Evolutionary conservation across 30 jellyfish, hydroid and myxozoan species (phyloP), one percentile per base, ranked within the genome.

Genomic region (Aurelia sp.): DNA sequence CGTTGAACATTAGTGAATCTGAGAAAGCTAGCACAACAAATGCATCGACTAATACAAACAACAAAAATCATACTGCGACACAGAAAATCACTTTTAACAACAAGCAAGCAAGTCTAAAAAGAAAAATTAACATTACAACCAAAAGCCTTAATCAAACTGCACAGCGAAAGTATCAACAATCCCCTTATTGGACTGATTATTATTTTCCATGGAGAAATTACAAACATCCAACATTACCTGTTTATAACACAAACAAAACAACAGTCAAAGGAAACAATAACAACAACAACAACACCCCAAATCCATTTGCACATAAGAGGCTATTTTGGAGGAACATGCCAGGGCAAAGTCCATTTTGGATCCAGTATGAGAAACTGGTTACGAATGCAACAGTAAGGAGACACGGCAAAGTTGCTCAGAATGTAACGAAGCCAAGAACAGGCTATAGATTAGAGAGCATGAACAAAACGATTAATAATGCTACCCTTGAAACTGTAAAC

Each of bases 291-390:
- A 13, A 82, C 52, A 67, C 74, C 10, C 47, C 66, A 21, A 52
- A 81, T 33, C 84, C 51, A 7, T 81, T 81, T 81, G 30, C 85
- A 0, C 50, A 66, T 55, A 81, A 81, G 40, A 19, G 91, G 20
- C 53, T 81, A 27, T 68, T 81, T 33, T 67, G 84, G 91, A 81
- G 51, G 69, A 24, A 24, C 2, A 48, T 77, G 22, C 88, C 83
- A 8, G 85, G 84, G 33, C 91, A 81, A 40, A 81, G 91, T 33
- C 84, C 91, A 1, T 55, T 8, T 52, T 81, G 91, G 91, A 75
- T 17, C 4, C 84, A 33, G 60, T 63, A 40, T 57, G 24, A 51
- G 30, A 52, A 81, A 30, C 57, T 67, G 75, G 83, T 78, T 27
- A 50, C 22, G 31, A 81, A 66, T 62, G 50, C 52, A 2, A 81